phyloP scores from a whole-genome alignment of 2,888 invertebrate genomes.

The Mystacides longicornis region DNA sequence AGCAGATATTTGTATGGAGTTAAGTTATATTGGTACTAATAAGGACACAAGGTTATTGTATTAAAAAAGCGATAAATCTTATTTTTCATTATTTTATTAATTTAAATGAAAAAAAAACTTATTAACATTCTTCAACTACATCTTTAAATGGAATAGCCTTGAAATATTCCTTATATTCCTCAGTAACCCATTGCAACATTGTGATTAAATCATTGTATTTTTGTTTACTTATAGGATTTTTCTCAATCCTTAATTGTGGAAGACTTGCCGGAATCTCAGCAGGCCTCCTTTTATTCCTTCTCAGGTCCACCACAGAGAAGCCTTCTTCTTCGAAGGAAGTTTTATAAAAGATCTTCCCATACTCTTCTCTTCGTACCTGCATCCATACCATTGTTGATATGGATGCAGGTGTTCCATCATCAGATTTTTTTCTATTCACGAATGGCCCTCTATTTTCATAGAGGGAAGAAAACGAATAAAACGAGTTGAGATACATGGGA shows the following conservation, averaged over 20 bases:
- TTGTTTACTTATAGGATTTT: neutral
- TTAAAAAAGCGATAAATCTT: slow-evolving; percentile 3
- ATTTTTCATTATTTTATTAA: neutral
- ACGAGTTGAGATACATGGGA: neutral
- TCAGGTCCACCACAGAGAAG: neutral
- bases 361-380: slow-evolving; percentile 8
- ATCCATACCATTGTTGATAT: slow-evolving; percentile 10
- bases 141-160: neutral
- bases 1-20: slow-evolving; percentile 6
- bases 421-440: slow-evolving; percentile 1
- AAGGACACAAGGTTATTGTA: neutral
- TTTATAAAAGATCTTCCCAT: no score
- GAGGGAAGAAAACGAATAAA: slow-evolving; percentile 1
- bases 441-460: slow-evolving; percentile 6
- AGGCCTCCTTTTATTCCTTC: slow-evolving; percentile 3
- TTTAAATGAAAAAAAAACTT: neutral
- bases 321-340: slow-evolving; percentile 1
- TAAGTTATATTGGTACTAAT: slow-evolving; percentile 8
- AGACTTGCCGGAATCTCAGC: slow-evolving; percentile 3
- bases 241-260: neutral
- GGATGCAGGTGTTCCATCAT: neutral
- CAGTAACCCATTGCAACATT: slow-evolving; percentile 4
- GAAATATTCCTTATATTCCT: neutral
- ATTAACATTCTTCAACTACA: neutral
- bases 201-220: slow-evolving; percentile 1